Evolutionary conservation across 2,113 vertebrate genomes (phyloP), one percentile per base, ranked within the genome.

Genomic region (Nansenia antarctica): DNA sequence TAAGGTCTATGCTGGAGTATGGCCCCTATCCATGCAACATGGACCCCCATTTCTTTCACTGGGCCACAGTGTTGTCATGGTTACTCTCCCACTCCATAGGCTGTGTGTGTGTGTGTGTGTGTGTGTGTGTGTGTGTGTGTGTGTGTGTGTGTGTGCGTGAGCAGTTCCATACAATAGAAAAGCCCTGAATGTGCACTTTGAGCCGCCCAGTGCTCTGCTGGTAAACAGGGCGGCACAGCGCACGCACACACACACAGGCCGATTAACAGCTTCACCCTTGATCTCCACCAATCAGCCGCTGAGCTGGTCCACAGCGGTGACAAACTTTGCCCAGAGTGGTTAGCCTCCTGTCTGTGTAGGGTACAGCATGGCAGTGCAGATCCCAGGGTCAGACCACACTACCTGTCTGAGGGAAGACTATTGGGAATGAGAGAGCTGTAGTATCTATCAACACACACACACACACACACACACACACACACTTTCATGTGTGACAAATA

Each of bases 261-360:
- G 58, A 61, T 69, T 69, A 63, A 74, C 76, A 65, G 75, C 71
- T 61, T 86, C 73, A 88, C 79, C 84, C 87, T 82, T 74, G 73
- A 83, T 65, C 74, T 74, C 49, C 32, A 53, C 70, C 74, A 79
- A 80, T 80, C 76, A 70, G 65, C 58, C 63, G 60, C 45, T 22
- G 27, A 58, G 62, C 35, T 53, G 6, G 3, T 29, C 29, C 2
- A 9, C 63, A n/a, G n/a, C 8, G 1, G 55, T 34, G 65, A 20
- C 62, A 83, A 85, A 84, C 81, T 85, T 76, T 76, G 66, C 62
- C 67, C 74, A 15, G 32, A 76, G 63, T 67, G 65, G 67, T 76
- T 70, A 74, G 67, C 70, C 54, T 49, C 59, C 58, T 58, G 60
- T 60, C 42, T 15, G 53, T 24, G 7, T n/a, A n/a, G n/a, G n/a